These are phyloP conservation scores for Centroberyx gerrardi DNA, from an alignment of 2,797 vertebrate genomes.

Conservation along the genomic window DNA sequence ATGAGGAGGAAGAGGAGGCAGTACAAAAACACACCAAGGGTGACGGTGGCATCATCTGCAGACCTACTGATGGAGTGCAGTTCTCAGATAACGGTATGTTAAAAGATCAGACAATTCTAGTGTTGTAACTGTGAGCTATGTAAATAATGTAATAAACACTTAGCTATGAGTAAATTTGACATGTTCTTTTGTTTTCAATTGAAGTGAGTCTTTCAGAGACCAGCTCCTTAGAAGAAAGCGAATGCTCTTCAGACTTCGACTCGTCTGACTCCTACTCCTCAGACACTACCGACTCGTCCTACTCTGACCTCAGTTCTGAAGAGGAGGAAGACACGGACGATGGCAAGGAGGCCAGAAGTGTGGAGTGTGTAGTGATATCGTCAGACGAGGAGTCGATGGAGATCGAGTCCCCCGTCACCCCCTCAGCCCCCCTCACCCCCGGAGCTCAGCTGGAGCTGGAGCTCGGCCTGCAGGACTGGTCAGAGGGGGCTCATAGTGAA, in stretches of 20 bases:
- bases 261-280: conserved; percentile 61
- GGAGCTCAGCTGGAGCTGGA: conserved; percentile 77
- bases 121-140: background rate
- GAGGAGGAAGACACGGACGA: conserved; percentile 79
- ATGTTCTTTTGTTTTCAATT: conserved; percentile 51
- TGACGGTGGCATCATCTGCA: conserved; percentile 63
- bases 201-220: conserved; percentile 82
- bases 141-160: background rate
- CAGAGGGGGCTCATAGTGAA: conserved; percentile 63
- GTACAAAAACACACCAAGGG: conserved; percentile 68
- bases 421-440: conserved; percentile 75
- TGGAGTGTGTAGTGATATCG: conserved; percentile 76
- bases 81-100: conserved; percentile 85
- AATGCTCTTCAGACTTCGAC: conserved; percentile 84
- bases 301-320: conserved; percentile 87
- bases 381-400: conserved; percentile 84
- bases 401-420: conserved; percentile 68
- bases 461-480: conserved; percentile 67
- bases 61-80: conserved; percentile 79
- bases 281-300: conserved; percentile 66
- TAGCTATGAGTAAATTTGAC: background rate
- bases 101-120: background rate
- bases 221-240: conserved; percentile 87
- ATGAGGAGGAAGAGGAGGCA: conserved; percentile 34
- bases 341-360: conserved; percentile 29